Evolutionary conservation across 2,797 vertebrate genomes (phyloP), one percentile per base, ranked within the genome.

Genomic region (Sebastes trivittatus): DNA sequence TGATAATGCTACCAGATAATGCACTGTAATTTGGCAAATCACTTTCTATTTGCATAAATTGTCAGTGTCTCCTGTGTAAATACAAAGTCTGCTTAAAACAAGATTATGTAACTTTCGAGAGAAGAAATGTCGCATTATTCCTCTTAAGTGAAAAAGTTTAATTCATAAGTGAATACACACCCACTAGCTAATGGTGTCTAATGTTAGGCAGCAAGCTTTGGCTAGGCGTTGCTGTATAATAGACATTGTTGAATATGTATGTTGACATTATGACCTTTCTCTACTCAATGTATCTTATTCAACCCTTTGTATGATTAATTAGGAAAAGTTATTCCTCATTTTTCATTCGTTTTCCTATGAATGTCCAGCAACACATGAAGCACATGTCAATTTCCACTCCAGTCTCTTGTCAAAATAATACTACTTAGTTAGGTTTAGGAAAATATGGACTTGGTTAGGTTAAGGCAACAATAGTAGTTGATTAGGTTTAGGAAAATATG

Each of bases 381-480:
- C 42, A 46, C 3, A 7, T 46, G 16, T 18, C 16, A 46, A 46
- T 46, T 46, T 46, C 42, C 42, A 18, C 16, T 46, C 42, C 46
- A 49, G 46, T 49, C 3, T 49, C 18, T 49, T 42, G 1, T 49
- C 46, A 49, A 49, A 49, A 20, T 49, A 49, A 49, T 20, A 49
- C 46, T 49, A 49, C 18, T 8, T 20, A 4, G 46, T 2, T 49
- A 49, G 46, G 16, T 49, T 49, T 49, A 46, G 14, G 14, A 18
- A 46, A 46, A 46, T 16, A 46, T 46, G 14, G 14, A 42, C 38
- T 42, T 42, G 5, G 38, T 7, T 18, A 46, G 42, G 42, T 46
- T 46, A 0, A 46, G 14, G 16, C 10, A 6, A 16, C 0, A 18
- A 46, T 0, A 46, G 0, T 46, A 46, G 0, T 46, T 18, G 0